phyloP scores from a whole-genome alignment of 2,888 invertebrate genomes.

The Drosophila borborema region DNA sequence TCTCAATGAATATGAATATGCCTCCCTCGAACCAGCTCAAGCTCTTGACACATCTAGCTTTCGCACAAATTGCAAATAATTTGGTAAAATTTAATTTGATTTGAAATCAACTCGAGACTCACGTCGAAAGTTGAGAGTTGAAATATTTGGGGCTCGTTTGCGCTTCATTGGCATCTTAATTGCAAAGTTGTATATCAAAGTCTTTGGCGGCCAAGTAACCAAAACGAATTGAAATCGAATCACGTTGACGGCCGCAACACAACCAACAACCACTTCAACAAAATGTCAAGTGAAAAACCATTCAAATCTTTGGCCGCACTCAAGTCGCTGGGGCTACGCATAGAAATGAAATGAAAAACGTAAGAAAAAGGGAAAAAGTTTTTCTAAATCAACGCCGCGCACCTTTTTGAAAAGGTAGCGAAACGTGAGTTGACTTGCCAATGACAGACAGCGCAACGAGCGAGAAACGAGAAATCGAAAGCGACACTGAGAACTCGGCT shows the following conservation, averaged over 20 bases:
- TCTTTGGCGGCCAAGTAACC: slow-evolving; percentile 49
- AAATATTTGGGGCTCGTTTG: slow-evolving; percentile 43
- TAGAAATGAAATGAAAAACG: slow-evolving; percentile 1
- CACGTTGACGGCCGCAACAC: slow-evolving; percentile 59
- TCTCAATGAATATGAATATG: slow-evolving; percentile 70
- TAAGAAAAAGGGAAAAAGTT: slow-evolving; percentile 30
- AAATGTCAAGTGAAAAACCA: slow-evolving; percentile 75
- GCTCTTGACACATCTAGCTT: slow-evolving; percentile 3
- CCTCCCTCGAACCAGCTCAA: not conserved
- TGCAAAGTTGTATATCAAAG: slow-evolving; percentile 66
- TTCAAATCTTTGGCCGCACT: slow-evolving; percentile 62
- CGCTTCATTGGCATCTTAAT: slow-evolving; percentile 74
- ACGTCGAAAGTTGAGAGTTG: slow-evolving; percentile 24
- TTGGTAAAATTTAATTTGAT: slow-evolving; percentile 76
- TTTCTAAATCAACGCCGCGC: slow-evolving; percentile 74
- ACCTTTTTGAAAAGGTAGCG: slow-evolving; percentile 63
- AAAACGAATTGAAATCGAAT: slow-evolving; percentile 74
- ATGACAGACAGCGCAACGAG: slow-evolving; percentile 19
- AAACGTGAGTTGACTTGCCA: slow-evolving; percentile 65
- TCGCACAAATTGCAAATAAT: slow-evolving; percentile 57
- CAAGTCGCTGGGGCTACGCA: not conserved
- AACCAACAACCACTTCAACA: slow-evolving; percentile 59
- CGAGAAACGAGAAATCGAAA: slow-evolving; percentile 63
- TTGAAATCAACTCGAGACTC: slow-evolving; percentile 23
- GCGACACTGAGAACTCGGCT: slow-evolving; percentile 35